These are phyloP conservation scores for Solen grandis DNA, from an alignment of 1,140 invertebrate genomes.

Conservation along the genomic window DNA sequence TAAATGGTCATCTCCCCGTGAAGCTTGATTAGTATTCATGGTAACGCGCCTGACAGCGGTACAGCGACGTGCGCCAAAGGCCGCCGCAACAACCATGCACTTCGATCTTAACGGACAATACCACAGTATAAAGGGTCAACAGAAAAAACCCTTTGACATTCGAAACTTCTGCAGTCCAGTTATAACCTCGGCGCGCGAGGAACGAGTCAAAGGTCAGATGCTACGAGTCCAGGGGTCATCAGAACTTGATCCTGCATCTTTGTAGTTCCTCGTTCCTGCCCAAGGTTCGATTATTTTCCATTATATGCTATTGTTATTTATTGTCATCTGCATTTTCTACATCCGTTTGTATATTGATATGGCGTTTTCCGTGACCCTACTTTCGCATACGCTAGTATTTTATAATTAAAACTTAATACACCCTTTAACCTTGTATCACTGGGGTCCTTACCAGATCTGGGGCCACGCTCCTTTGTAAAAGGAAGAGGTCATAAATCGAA, in stretches of 20 bases:
- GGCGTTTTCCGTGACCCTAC: slow-evolving; percentile 8
- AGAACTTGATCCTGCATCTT: slow-evolving; percentile 1
- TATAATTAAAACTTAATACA: slow-evolving; percentile 42
- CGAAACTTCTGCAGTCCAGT: neutral
- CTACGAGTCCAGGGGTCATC: slow-evolving; percentile 20
- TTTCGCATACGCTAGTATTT: slow-evolving; percentile 33
- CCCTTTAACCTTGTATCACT: slow-evolving; percentile 38
- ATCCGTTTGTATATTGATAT: slow-evolving; percentile 1
- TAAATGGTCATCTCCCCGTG: slow-evolving; percentile 15
- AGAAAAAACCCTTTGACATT: slow-evolving; percentile 44
- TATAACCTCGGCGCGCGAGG: slow-evolving; percentile 32
- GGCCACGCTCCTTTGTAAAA: too few species aligned
- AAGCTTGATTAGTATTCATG: slow-evolving; percentile 24
- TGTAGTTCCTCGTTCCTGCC: neutral
- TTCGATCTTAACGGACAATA: too few species aligned
- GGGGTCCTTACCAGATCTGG: too few species aligned
- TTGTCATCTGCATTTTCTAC: slow-evolving; percentile 14
- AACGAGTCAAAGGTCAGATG: slow-evolving; percentile 11
- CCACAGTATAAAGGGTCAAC: too few species aligned
- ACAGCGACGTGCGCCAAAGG: too few species aligned
- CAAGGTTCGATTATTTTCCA: slow-evolving; percentile 34
- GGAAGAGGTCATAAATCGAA: too few species aligned
- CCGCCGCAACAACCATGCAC: too few species aligned
- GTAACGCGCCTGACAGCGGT: too few species aligned
- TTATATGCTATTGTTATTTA: slow-evolving; percentile 15